A percentile compares a stretch with the other conserved stretches of the same genome.
Evolutionary conservation across 2,797 vertebrate genomes (phyloP).

Genomic region (Sebastiscus tertius): DNA sequence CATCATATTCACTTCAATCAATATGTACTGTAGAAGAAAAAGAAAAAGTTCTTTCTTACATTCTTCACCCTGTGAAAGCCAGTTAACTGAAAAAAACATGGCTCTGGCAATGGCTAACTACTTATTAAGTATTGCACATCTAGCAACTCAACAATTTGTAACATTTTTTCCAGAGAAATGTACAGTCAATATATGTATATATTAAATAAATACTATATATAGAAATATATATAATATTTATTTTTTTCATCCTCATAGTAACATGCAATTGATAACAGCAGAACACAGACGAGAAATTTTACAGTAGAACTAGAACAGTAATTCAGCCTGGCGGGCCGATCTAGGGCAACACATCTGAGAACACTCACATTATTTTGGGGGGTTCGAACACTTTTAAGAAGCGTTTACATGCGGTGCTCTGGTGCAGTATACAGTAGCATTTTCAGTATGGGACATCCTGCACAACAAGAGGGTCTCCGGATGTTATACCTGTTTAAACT

Average conservation of each 20-base stretch:
- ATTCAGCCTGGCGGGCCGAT: constrained; percentile 59
- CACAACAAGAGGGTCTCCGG: constrained; percentile 53
- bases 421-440: constrained; percentile 50
- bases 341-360: constrained; percentile 68
- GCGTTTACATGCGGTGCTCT: constrained; percentile 70
- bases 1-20: constrained; percentile 49
- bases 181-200: constrained; percentile 81
- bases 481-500: constrained; percentile 61
- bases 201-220: constrained; percentile 83
- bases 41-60: constrained; percentile 53
- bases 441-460: constrained; percentile 38
- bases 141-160: constrained; percentile 80
- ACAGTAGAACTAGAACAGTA: constrained; percentile 83
- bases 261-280: constrained; percentile 85
- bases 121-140: constrained; percentile 83
- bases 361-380: constrained; percentile 74
- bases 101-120: constrained; percentile 77
- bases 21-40: constrained; percentile 48
- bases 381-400: constrained; percentile 60
- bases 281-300: constrained; percentile 81
- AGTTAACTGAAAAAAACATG: constrained; percentile 45
- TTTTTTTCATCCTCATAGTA: constrained; percentile 64
- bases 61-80: constrained; percentile 69
- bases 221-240: constrained; percentile 81
- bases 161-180: constrained; percentile 74